Evolutionary conservation across 2,888 invertebrate species (phyloP).

Genomic region (Orthosia incerta): DNA sequence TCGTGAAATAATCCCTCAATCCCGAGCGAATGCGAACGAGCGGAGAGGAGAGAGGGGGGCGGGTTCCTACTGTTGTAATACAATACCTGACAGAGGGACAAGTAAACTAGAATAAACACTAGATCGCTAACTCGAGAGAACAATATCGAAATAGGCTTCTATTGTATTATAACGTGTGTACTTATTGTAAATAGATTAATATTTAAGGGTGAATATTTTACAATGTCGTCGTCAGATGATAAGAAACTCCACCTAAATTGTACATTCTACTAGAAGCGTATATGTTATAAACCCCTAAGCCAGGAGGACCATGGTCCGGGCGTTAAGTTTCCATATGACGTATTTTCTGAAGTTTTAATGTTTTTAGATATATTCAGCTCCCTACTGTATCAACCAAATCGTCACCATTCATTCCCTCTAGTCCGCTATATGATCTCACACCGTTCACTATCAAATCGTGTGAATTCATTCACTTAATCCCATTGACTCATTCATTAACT

Average conservation of each 20-base stretch:
- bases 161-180: not conserved
- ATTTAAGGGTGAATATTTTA: not conserved
- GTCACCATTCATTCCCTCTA: no score
- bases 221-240: not conserved
- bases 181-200: not conserved
- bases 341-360: not conserved
- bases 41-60: not conserved
- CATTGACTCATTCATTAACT: no score
- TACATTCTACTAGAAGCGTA: not conserved
- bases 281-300: not conserved
- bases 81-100: not conserved
- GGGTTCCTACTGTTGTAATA: not conserved
- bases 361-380: no score
- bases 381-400: no score
- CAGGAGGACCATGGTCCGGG: no score
- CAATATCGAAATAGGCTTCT: not conserved
- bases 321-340: not conserved
- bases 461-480: no score
- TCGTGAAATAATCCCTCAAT: constrained; percentile 7
- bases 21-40: not conserved
- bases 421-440: no score
- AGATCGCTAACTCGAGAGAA: constrained; percentile 1
- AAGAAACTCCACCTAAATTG: not conserved
- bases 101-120: not conserved
- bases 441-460: no score